Conservation (phyloP, 1,140 invertebrate genomes). For the Drosophila simulans region DNA sequence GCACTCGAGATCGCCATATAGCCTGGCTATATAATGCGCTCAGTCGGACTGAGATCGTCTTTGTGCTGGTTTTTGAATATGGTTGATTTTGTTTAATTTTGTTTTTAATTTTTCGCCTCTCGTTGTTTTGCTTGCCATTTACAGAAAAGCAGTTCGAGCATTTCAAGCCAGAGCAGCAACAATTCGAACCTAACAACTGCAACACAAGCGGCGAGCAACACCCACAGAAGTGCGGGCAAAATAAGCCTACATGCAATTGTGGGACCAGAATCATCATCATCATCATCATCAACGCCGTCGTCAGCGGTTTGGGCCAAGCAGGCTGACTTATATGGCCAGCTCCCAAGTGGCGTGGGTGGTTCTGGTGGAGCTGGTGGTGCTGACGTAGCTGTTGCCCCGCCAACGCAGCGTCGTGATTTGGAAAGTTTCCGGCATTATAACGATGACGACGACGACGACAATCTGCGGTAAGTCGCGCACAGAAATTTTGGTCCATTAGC, state of each 20-base stretch:
- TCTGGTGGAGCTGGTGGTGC: constrained; percentile 35
- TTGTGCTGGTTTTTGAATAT: constrained; percentile 22
- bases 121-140: constrained; percentile 55
- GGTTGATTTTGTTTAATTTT: constrained; percentile 26
- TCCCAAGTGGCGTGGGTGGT: constrained; percentile 65
- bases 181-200: constrained; percentile 75
- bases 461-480: constrained; percentile 74
- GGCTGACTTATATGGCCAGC: constrained; percentile 78
- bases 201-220: constrained; percentile 55
- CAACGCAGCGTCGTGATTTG: constrained; percentile 84
- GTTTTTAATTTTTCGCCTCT: constrained; percentile 34
- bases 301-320: constrained; percentile 70
- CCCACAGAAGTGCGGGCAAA: constrained; percentile 80
- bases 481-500: constrained; percentile 62
- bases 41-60: constrained; percentile 42
- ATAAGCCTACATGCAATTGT: constrained; percentile 85
- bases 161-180: constrained; percentile 81
- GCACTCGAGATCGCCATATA: constrained; percentile 25
- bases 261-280: constrained; percentile 65
- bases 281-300: constrained; percentile 48
- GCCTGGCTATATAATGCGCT: constrained; percentile 25
- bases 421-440: constrained; percentile 84
- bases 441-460: constrained; percentile 56
- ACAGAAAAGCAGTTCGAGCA: constrained; percentile 84
- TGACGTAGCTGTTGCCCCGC: constrained; percentile 51